A percentile compares a stretch with the other conserved stretches of the same genome.
phyloP scores from a whole-genome alignment of 92 coral and sea anemone species.

The Epizoanthus ramosus region DNA sequence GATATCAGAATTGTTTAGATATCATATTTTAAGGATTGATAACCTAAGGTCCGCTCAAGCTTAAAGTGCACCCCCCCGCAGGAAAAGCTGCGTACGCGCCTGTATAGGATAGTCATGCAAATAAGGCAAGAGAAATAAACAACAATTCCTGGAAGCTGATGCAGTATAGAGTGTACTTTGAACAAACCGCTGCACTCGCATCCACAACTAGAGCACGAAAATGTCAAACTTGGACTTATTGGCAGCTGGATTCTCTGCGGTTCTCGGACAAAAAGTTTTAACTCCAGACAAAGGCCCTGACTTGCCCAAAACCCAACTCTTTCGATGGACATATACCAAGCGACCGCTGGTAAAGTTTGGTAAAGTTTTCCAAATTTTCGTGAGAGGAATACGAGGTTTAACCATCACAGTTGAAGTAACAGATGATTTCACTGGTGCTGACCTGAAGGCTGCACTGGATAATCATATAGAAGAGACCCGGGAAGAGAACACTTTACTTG shows the following conservation, averaged over 20 bases:
- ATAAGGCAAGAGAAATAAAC: neutral
- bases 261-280: slow-evolving; percentile 54
- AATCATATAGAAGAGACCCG: too few relatives aligned
- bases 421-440: slow-evolving; percentile 35
- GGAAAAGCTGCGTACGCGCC: too few relatives aligned
- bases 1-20: too few relatives aligned
- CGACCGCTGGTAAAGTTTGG: slow-evolving; percentile 37
- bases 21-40: too few relatives aligned
- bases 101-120: neutral
- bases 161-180: neutral
- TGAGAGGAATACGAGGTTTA: too few relatives aligned
- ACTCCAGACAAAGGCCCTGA: slow-evolving; percentile 36
- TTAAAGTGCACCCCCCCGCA: too few relatives aligned
- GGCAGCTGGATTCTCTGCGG: slow-evolving; percentile 64
- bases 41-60: too few relatives aligned
- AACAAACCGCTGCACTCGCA: neutral
- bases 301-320: slow-evolving; percentile 52
- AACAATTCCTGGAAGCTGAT: neutral
- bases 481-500: too few relatives aligned
- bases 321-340: slow-evolving; percentile 47
- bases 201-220: neutral
- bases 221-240: slow-evolving; percentile 48
- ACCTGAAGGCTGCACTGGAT: slow-evolving; percentile 36
- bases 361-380: neutral
- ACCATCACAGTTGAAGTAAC: slow-evolving; percentile 31